These are phyloP conservation scores for Labeo calbasu DNA, from an alignment of 2,797 vertebrate species.

Conservation along the genomic window DNA sequence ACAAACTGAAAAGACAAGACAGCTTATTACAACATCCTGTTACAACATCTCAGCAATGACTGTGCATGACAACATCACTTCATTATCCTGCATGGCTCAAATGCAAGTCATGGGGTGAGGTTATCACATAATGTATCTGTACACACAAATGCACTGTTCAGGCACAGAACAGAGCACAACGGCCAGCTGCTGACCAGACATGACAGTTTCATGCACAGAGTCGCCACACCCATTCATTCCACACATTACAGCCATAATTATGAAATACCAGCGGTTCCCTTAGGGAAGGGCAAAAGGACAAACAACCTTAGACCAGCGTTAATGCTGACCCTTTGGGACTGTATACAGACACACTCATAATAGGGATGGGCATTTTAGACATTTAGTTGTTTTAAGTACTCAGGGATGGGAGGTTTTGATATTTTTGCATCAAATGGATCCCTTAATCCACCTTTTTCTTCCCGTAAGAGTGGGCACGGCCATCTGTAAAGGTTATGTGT, in stretches of 20 bases:
- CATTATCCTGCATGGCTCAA: slow-evolving; percentile 23
- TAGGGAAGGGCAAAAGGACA: slow-evolving; percentile 25
- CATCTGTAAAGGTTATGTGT: no score
- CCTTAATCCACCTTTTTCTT: no score
- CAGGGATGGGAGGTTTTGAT: not conserved
- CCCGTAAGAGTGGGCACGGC: no score
- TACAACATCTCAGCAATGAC: slow-evolving; percentile 62
- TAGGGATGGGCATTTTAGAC: not conserved
- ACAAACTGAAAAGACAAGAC: not conserved
- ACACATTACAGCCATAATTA: slow-evolving; percentile 49
- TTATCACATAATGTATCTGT: slow-evolving; percentile 31
- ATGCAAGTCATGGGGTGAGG: slow-evolving; percentile 36
- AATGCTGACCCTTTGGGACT: not conserved
- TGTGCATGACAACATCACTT: slow-evolving; percentile 36
- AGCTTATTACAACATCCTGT: slow-evolving; percentile 34
- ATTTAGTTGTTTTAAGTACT: not conserved
- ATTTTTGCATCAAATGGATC: not conserved
- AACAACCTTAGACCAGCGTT: not conserved
- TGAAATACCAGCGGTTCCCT: slow-evolving; percentile 30
- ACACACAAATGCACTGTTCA: slow-evolving; percentile 17
- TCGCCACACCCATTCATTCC: slow-evolving; percentile 51
- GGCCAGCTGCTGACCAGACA: slow-evolving; percentile 41
- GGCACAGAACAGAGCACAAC: slow-evolving; percentile 19
- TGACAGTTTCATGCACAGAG: slow-evolving; percentile 5
- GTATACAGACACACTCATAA: not conserved